phyloP scores from a whole-genome alignment of 2,888 invertebrate genomes.

The Boloria selene region DNA sequence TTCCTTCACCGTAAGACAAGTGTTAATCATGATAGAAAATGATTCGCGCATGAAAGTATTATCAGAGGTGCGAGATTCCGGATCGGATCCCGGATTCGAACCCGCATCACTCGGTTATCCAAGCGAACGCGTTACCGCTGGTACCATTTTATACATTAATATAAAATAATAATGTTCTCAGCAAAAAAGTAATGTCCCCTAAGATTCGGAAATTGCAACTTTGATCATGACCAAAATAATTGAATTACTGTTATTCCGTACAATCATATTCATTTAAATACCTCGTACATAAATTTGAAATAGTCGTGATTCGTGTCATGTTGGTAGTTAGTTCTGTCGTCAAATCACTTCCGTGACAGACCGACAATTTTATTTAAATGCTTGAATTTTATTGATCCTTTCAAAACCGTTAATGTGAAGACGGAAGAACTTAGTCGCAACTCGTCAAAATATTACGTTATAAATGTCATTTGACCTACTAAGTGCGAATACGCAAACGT shows the following conservation, averaged over 20 bases:
- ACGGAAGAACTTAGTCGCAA: not conserved
- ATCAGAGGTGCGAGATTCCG: too few species aligned
- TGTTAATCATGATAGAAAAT: too few species aligned
- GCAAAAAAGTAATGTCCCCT: not conserved
- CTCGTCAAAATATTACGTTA: not conserved
- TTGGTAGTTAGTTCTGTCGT: constrained; percentile 25
- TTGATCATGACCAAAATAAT: constrained; percentile 13
- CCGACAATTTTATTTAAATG: constrained; percentile 16
- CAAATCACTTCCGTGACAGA: constrained; percentile 31
- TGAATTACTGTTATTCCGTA: constrained; percentile 1
- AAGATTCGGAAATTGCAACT: not conserved
- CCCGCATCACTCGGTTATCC: too few species aligned
- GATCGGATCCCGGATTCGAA: too few species aligned
- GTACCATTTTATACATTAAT: too few species aligned
- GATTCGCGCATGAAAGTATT: too few species aligned
- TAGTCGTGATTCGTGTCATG: constrained; percentile 26
- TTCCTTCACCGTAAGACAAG: too few species aligned
- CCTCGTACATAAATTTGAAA: constrained; percentile 13
- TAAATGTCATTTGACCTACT: not conserved
- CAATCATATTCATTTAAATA: constrained; percentile 3
- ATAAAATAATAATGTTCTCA: not conserved
- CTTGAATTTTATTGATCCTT: constrained; percentile 15
- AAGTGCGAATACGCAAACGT: constrained; percentile 4
- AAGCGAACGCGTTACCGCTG: too few species aligned
- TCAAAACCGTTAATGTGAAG: not conserved